A percentile compares a stretch with the other conserved stretches of the same genome.
phyloP scores from a whole-genome alignment of 2,113 vertebrate species.

The Drymodes brunneopygia region DNA sequence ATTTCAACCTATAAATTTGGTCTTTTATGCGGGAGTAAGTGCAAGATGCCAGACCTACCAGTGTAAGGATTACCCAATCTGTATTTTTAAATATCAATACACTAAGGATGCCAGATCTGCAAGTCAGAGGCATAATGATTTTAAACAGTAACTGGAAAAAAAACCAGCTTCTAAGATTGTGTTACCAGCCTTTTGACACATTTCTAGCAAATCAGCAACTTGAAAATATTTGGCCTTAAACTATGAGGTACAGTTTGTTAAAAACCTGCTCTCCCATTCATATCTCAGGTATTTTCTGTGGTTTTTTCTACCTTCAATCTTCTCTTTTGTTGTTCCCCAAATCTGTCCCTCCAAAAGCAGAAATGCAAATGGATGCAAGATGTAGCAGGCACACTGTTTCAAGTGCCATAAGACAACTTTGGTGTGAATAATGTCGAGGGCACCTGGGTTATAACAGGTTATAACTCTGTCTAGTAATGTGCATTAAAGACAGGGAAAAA shows the following conservation, averaged over 20 bases:
- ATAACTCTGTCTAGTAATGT: neutral
- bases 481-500: slow-evolving; percentile 7
- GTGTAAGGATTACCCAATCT: neutral
- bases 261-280: neutral
- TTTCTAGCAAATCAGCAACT: neutral
- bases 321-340: neutral
- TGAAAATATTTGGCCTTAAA: neutral
- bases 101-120: neutral
- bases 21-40: neutral
- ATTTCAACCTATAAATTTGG: neutral
- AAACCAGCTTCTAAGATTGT: neutral
- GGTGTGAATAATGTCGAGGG: neutral
- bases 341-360: slow-evolving; percentile 32
- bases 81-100: neutral
- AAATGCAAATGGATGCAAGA: neutral
- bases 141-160: neutral
- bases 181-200: neutral
- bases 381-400: neutral
- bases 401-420: slow-evolving; percentile 1
- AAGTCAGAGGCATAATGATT: neutral
- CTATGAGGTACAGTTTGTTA: neutral
- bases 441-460: neutral
- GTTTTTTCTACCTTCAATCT: neutral
- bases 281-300: neutral
- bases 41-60: neutral